Percentiles rank a stretch among this genome's conserved stretches.
Evolutionary conservation across 2,113 vertebrate species (phyloP).

Genomic region (Gymnocephalus cernua): DNA sequence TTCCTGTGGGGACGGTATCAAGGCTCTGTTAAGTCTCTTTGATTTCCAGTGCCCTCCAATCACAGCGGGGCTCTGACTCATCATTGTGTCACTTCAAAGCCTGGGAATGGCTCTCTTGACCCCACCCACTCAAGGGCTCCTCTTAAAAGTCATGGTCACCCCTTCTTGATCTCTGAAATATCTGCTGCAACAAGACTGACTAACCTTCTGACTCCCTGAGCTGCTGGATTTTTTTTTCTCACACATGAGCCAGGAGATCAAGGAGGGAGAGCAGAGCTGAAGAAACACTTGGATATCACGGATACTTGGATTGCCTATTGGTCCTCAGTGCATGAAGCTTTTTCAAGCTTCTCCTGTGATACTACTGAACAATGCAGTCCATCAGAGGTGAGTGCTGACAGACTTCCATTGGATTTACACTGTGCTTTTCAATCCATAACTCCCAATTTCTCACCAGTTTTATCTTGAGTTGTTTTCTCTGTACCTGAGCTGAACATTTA

Average conservation of each 20-base stretch:
- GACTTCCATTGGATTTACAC: neutral
- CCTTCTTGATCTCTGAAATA: conserved; percentile 68
- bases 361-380: conserved; percentile 79
- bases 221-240: conserved; percentile 60
- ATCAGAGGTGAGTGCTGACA: conserved; percentile 79
- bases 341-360: neutral
- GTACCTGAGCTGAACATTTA: too few relatives aligned
- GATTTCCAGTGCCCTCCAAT: conserved; percentile 88
- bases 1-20: conserved; percentile 91
- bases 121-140: conserved; percentile 84
- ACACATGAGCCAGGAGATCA: conserved; percentile 1
- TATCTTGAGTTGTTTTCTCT: neutral
- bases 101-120: conserved; percentile 82
- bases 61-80: conserved; percentile 85
- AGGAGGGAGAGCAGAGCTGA: conserved; percentile 11
- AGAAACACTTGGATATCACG: conserved; percentile 55
- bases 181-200: conserved; percentile 22
- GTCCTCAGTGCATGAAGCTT: conserved; percentile 31
- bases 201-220: conserved; percentile 21
- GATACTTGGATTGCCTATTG: conserved; percentile 38
- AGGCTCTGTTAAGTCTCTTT: conserved; percentile 95
- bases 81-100: conserved; percentile 93
- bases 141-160: conserved; percentile 86
- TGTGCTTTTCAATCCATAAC: neutral
- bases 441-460: too few relatives aligned